Evolutionary conservation across 2,113 vertebrate genomes (phyloP).

Genomic region (Ammospiza caudacuta): DNA sequence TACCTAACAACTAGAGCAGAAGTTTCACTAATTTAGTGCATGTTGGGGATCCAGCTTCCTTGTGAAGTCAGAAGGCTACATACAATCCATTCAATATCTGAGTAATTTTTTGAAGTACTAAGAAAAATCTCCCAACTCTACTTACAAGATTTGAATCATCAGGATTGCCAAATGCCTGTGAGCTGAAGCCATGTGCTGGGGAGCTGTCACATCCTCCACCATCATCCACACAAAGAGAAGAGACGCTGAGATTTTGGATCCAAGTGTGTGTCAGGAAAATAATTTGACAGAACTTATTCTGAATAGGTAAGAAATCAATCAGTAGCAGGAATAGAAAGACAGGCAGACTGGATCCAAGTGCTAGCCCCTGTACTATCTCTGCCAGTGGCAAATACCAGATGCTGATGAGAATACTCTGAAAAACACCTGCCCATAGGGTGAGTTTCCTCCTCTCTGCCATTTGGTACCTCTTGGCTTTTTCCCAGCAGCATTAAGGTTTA

Average conservation of each 20-base stretch:
- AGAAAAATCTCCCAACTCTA: neutral
- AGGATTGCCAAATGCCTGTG: rapidly evolving
- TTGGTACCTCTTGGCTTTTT: neutral
- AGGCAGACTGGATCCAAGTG: neutral
- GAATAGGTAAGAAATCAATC: neutral
- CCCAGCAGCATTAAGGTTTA: slow-evolving; percentile 34
- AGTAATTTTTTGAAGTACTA: neutral
- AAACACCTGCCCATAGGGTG: slow-evolving; percentile 33
- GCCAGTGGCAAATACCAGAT: slow-evolving; percentile 33
- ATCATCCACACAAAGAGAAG: neutral
- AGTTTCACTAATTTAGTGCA: neutral
- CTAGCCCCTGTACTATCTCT: neutral
- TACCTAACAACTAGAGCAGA: neutral
- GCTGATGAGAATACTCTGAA: neutral
- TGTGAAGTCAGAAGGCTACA: neutral
- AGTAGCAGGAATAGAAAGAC: neutral
- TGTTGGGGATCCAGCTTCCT: neutral
- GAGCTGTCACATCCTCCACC: neutral
- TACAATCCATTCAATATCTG: neutral
- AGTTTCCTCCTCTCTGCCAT: slow-evolving; percentile 28
- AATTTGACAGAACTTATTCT: neutral
- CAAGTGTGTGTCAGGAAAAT: neutral
- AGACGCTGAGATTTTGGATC: neutral
- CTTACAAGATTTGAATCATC: neutral
- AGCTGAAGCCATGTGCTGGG: neutral